phyloP scores from a whole-genome alignment of 2,113 vertebrate species.

The Corapipo altera region DNA sequence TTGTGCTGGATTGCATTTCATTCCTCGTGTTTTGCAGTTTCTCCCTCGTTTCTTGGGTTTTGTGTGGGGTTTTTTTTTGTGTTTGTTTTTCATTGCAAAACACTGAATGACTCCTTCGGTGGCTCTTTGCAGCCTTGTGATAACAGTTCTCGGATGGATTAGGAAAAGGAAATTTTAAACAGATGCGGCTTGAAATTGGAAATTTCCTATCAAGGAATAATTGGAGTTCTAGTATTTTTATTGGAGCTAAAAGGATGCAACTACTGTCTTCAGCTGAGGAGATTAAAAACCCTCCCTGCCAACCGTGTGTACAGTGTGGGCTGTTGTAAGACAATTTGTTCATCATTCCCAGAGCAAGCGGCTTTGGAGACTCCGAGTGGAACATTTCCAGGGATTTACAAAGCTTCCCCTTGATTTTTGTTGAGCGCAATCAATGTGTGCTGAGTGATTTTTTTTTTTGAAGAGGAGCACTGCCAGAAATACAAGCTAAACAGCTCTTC shows the following conservation, averaged over 20 bases:
- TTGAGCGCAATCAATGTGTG: neutral
- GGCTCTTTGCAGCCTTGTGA: neutral
- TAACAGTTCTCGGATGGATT: neutral
- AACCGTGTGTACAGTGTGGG: neutral
- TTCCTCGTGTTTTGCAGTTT: neutral
- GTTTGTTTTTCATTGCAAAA: neutral
- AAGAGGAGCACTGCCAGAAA: slow-evolving; percentile 1
- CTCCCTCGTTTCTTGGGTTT: neutral
- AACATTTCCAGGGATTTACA: slow-evolving; percentile 20
- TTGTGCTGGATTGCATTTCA: neutral
- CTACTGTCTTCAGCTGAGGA: neutral
- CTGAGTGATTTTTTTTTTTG: neutral
- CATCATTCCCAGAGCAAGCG: neutral
- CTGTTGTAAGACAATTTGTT: slow-evolving; percentile 25
- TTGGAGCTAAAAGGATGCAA: slow-evolving; percentile 1
- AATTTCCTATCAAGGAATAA: neutral
- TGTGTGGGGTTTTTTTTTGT: too few species aligned
- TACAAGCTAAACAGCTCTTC: neutral
- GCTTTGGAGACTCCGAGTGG: slow-evolving; percentile 16
- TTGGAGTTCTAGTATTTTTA: neutral
- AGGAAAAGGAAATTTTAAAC: neutral
- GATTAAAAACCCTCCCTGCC: neutral
- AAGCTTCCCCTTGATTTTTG: neutral
- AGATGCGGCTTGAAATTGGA: neutral
- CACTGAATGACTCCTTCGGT: neutral